phyloP scores from a whole-genome alignment of 2,888 invertebrate species.

The Chalcis sispes region DNA sequence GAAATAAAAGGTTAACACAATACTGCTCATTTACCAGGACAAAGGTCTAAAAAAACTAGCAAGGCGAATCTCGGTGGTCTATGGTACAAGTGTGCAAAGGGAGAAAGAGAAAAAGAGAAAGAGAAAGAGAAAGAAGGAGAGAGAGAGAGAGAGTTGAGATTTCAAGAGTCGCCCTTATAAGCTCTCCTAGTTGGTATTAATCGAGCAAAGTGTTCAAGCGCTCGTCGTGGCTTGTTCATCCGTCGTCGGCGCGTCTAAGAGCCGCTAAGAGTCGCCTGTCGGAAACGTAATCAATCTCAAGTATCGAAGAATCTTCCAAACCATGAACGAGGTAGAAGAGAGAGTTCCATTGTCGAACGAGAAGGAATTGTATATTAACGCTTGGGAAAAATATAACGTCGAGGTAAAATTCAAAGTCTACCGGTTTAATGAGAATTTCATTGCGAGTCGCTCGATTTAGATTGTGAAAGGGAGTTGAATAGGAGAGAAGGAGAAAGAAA shows the following conservation, averaged over 20 bases:
- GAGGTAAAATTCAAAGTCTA: no score
- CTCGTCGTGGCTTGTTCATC: neutral
- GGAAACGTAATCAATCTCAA: slow-evolving; percentile 50
- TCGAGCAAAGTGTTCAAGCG: slow-evolving; percentile 21
- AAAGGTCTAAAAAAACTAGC: no score
- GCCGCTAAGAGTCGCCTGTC: neutral
- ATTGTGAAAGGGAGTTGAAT: neutral
- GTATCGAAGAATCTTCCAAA: slow-evolving; percentile 31
- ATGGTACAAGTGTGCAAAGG: neutral
- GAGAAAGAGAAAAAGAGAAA: neutral
- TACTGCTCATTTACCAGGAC: no score
- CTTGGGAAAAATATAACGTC: neutral
- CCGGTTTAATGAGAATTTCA: slow-evolving; percentile 11
- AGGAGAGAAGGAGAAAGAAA: no score
- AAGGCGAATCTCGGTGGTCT: neutral
- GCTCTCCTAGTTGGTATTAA: slow-evolving; percentile 36
- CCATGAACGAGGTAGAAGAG: no score
- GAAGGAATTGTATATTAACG: slow-evolving; percentile 4
- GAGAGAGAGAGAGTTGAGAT: slow-evolving; percentile 25
- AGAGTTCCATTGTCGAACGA: slow-evolving; percentile 15
- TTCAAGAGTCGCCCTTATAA: slow-evolving; percentile 32
- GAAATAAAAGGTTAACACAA: no score
- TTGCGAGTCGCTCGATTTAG: slow-evolving; percentile 4
- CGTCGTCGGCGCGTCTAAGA: neutral
- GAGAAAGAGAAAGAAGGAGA: neutral